Base-by-base conservation (phyloP, 2,113 vertebrate genomes). In the Tupaia chinensis region DNA sequence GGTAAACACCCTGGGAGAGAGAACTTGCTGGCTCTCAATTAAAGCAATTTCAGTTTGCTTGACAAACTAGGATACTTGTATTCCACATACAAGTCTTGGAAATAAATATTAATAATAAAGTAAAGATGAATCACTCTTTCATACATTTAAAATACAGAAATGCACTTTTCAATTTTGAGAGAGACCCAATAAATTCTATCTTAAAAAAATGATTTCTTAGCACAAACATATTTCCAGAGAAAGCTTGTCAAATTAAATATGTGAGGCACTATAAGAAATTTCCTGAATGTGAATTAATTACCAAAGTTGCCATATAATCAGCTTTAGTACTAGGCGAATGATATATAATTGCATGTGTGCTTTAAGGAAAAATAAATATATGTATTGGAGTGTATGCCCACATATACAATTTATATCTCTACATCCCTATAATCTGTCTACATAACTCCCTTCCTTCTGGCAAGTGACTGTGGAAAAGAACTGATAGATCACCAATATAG, bases 21-120 rank as follows among this genome's bases (percentile, higher is more conserved):
- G 15, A 56, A 23, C n/a, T 72, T 60, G 16, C 34, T 58, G 60
- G 53, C 11, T 89, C 63, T 91, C 74, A 90, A 93, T 82, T 69
- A 93, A 96, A 93, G 32, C 92, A 84, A 88, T 86, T 87, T 83
- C 54, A 19, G 32, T 83, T 94, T 76, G 6, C 29, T 93, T 89
- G 65, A 79, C 65, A 94, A 95, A 91, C 32, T 63, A 23, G n/a
- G 27, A 54, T 78, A 32, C 34, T 63, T 89, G 56, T 56, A 22
- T 61, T 92, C 83, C 77, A 66, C 25, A 58, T 25, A 25, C 1
- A 17, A 66, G 10, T 61, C 53, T 87, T 81, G 25, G 72, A 94
- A 91, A 91, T 72, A 82, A 86, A 74, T 85, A 74, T 85, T 66
- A 32, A 27, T 44, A 79, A 79, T 22, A n/a, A 53, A 81, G 2